Base-by-base conservation (phyloP, 2,113 vertebrate genomes). In the Taxidea taxus region DNA sequence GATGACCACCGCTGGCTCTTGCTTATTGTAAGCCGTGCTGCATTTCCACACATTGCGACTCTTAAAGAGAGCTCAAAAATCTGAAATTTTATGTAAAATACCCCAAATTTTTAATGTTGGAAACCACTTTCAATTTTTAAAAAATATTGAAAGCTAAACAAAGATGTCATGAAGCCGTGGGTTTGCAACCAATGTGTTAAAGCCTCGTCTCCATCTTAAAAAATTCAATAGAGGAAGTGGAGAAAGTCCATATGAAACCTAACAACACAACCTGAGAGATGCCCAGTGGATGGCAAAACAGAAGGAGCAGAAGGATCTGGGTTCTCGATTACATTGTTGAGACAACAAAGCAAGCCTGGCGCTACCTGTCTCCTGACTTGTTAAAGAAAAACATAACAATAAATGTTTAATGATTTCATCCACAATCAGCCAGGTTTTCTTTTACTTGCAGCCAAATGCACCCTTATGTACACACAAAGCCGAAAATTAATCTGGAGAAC, bases 101-200 rank as follows among this genome's bases (percentile, higher is more conserved):
- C 4, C 14, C 51, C 37, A 34, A 58, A 81, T 85, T 51, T 70
- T 85, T 68, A 85, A n/a, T 87, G 47, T 31, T 87, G 21, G 54
- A 58, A 60, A n/a, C 29, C 27, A 68, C 72, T 39, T 34, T 29
- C 66, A 74, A n/a, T 16, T 87, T 87, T 80, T 4, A 0, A 34
- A 56, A 56, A 88, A 87, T n/a, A 62, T 81, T 42, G 44, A 88
- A 92, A 92, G 49, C 58, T 77, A 90, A 64, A 86, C 20, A 88
- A 84, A 80, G 27, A 85, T 82, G 64, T 78, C 68, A 27, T 13
- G 16, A 85, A 42, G 8, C 37, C 11, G 39, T 82, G 42, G 58
- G n/a, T 68, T 91, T 81, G 84, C 34, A 84, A 62, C 8, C 62
- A 51, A 3, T 86, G 39, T 37, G 70, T 42, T 84, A 80, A 92